Base-by-base conservation (phyloP, 2,797 vertebrate genomes). In the Cheirogaleus major region DNA sequence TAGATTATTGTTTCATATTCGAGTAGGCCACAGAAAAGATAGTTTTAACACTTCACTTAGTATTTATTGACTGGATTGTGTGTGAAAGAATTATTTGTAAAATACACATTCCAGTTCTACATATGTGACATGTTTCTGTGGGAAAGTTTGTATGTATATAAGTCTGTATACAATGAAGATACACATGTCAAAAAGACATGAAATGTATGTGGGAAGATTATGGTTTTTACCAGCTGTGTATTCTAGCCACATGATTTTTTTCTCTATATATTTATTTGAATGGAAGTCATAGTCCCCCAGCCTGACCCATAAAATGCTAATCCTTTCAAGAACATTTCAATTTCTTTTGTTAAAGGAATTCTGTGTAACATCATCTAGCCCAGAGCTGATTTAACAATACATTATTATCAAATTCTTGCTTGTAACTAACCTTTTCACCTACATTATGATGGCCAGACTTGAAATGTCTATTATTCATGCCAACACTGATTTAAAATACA, bases 171-270 rank as follows among this genome's bases (percentile, higher is more conserved):
- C 81, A 95, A 76, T 96, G 89, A 95, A 95, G 84, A 97, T 96
- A 97, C 59, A 97, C 97, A 97, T 95, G 97, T 97, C 96, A 97
- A 92, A 78, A 92, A 97, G 96, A 97, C 78, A 93, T 32, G 70
- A 94, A 96, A 88, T 97, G 91, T 48, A 97, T 97, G 96, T 97
- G 80, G 52, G 86, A 84, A 89, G 95, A 89, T 75, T 92, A 70
- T 86, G 92, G 91, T 95, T 89, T 92, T 75, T 73, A 84, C 72
- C 94, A 96, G 96, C 95, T 98, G 89, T 97, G 86, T 92, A 30
- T 90, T 84, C 32, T 70, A 84, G 35, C n/a, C 5, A 70, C 67
- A 76, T 2, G 0, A 79, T 95, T 69, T 89, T n/a, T 43, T 65
- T 50, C 30, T 69, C 27, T 88, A 55, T 78, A 84, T 95, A 96